Percentiles rank a stretch among this genome's conserved stretches.
These are phyloP conservation scores for Empis stercorea DNA, from an alignment of 2,888 invertebrate species.

Conservation along the genomic window DNA sequence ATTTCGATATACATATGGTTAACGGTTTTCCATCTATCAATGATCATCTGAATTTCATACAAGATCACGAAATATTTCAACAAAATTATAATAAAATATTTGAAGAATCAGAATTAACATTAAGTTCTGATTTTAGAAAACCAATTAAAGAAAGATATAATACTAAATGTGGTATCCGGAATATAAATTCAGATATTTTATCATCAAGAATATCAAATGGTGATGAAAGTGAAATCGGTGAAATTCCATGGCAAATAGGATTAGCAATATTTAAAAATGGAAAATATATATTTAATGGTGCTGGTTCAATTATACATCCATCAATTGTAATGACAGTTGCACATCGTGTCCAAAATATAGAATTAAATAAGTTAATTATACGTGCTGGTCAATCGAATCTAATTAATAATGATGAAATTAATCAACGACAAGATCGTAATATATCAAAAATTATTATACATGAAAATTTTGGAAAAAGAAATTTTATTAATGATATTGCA, in stretches of 20 bases:
- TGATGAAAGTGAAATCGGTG: conserved; percentile 52
- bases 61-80: too few species aligned
- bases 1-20: too few species aligned
- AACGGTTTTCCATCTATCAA: too few species aligned
- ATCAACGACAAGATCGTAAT: conserved; percentile 50
- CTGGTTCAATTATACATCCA: conserved; percentile 60
- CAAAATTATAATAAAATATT: too few species aligned
- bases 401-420: conserved; percentile 49
- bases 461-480: conserved; percentile 43
- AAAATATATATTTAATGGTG: conserved; percentile 54
- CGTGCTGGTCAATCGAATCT: conserved; percentile 68
- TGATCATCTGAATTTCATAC: too few species aligned
- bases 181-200: too few species aligned
- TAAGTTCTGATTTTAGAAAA: too few species aligned
- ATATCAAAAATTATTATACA: conserved; percentile 27
- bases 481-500: conserved; percentile 57
- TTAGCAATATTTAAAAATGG: conserved; percentile 39
- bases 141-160: too few species aligned
- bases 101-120: too few species aligned
- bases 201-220: not conserved
- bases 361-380: conserved; percentile 25
- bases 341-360: conserved; percentile 39
- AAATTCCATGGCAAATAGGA: conserved; percentile 70
- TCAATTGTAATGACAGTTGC: conserved; percentile 61
- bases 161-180: too few species aligned